Evolutionary conservation across 2,888 invertebrate species (phyloP), one percentile per base, ranked within the genome.

Genomic region (Flexamia atlantica): DNA sequence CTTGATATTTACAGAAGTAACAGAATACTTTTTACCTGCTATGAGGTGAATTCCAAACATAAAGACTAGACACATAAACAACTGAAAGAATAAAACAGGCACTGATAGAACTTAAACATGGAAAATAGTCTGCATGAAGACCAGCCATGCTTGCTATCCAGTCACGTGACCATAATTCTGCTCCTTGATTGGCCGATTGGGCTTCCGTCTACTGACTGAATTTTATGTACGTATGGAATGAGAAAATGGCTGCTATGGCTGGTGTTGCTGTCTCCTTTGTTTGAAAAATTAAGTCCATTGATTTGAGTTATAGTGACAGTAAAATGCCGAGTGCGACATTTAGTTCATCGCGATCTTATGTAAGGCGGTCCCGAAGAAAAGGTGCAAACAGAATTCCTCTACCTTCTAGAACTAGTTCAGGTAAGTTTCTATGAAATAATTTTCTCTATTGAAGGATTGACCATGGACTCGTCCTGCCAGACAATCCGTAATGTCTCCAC

Each of bases 261-360:
- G 93, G 93, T 94, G 94, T 93, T 93, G 93, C 93, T 94, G 93
- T 94, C 93, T 95, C 93, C 95, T 95, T 95, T 95, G 95, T 95
- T 95, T 95, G 28, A 64, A 64, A 64, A 64, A 64, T 64, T 64
- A 64, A 64, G 28, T 28, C 30, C n/a, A 28, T 14, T n/a, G 14
- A 30, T 30, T 64, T 64, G 64, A 25, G 30, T 64, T 64, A 50
- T 40, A 32, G 36, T 79, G 46, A 36, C 42, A 53, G 91, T 92
- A 95, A 94, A 92, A 96, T 97, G 97, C 97, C 97, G 93, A 97
- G 97, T 94, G 97, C 97, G 93, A 97, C 97, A 91, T 97, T 97
- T 92, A 96, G 96, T 91, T 96, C 97, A 92, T 96, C 96, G 92
- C 95, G 97, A 93, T 96, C 96, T 92, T 97, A 96, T 93, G 95